Conservation (phyloP, 2,113 vertebrate species). For the Telmatochromis sp. region DNA sequence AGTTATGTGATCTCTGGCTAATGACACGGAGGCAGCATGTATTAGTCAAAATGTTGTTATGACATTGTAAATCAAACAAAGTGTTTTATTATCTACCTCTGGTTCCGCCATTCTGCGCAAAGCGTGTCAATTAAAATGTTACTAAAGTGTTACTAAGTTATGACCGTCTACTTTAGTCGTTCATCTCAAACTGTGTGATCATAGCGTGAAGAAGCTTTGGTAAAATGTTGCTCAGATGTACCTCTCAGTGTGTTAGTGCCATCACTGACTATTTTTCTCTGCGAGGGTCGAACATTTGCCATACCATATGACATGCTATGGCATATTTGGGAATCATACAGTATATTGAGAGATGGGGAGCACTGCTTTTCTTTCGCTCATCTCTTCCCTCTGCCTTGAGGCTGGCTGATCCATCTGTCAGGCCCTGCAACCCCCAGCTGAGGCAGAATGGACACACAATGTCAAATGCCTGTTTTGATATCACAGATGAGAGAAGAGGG, state of each 20-base stretch:
- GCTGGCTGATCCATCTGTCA: slow-evolving; percentile 68
- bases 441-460: slow-evolving; percentile 51
- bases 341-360: slow-evolving; percentile 24
- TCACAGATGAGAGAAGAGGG: not conserved
- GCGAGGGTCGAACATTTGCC: not conserved
- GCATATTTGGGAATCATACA: slow-evolving; percentile 31
- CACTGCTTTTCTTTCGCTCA: not conserved
- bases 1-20: not conserved
- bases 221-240: not conserved
- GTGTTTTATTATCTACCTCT: not conserved
- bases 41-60: not conserved
- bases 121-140: not conserved
- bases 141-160: not conserved
- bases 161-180: not conserved
- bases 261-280: not conserved
- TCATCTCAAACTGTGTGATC: not conserved
- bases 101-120: not conserved
- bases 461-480: slow-evolving; percentile 47
- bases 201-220: not conserved
- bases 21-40: not conserved
- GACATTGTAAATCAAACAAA: not conserved
- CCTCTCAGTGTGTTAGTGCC: not conserved
- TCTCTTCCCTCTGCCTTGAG: slow-evolving; percentile 41
- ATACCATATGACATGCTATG: not conserved
- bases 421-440: slow-evolving; percentile 39